Evolutionary conservation across 92 coral and sea anemone genomes (phyloP), one percentile per base, ranked within the genome.

Genomic region (Isaurus tuberculatus): DNA sequence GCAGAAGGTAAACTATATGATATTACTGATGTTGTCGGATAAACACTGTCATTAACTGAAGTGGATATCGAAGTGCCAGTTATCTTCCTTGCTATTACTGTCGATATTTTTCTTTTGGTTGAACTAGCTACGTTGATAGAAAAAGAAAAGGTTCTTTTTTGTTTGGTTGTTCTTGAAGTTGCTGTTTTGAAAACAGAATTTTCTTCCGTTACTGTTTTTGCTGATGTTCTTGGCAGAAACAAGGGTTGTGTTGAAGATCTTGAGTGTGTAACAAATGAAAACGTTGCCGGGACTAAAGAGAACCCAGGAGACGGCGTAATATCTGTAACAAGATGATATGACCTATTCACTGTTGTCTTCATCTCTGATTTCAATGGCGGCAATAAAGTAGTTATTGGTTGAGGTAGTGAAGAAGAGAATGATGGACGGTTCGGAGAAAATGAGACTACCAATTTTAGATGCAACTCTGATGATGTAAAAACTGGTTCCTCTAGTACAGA

Each of bases 101-200:
- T 20, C 26, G 83, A 66, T 48, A n/a, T 49, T 23, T 20, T 23
- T 1, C 19, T 13, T 79, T 27, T 22, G 63, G 65, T 22, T 44
- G 51, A 20, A 48, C 27, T 15, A 30, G 20, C 48, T 37, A 40
- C 4, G 14, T 79, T 36, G 17, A 43, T 31, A 26, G 72, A 34
- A 23, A 84, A 33, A 28, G 83, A 70, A 22, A 65, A 77, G 40
- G 17, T 44, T 15, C n/a, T 28, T 55, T 55, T 55, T 17, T 42
- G 30, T 14, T 26, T 19, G 9, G 43, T 36, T 83, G 80, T 30
- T 81, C 51, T 28, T 34, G 86, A 30, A 32, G 60, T 40, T 65
- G 48, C n/a, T 48, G 26, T 48, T 57, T n/a, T 26, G 16, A 11
- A 33, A 11, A 22, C 1, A 43, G 28, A 26, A 32, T 20, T 17